Base-by-base conservation (phyloP, 2,888 invertebrate species). In the Oscheius sp. region DNA sequence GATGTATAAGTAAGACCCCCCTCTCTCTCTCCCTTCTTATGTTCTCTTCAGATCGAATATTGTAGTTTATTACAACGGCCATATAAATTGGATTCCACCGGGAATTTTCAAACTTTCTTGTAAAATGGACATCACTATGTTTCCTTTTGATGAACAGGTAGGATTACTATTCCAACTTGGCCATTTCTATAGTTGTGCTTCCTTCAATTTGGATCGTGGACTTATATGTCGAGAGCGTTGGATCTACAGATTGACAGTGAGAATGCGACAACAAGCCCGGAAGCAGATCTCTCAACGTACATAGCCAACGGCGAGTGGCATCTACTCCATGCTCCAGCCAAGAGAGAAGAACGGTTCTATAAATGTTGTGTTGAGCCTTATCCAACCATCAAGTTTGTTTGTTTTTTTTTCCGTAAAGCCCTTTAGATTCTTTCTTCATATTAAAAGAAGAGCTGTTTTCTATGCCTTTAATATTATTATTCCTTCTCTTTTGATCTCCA, bases 151-250 rank as follows among this genome's bases (percentile, higher is more conserved):
- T 48, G 78, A 79, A 48, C 81, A 81, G 64, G 50, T 58, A 48
- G 70, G 69, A 48, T 68, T 42, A 17, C 33, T 61, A n/a, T n/a
- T n/a, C n/a, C n/a, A n/a, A n/a, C n/a, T n/a, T n/a, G 29, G 23
- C 33, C 20, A 25, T 25, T 50, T 10, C 1, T 64, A 48, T 48
- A 63, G 57, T 74, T 73, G n/a, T 78, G 78, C 29, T 76, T 71
- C 39, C 67, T 83, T 71, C 75, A 84, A 90, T 97, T 97, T 88
- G 97, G 97, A 87, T 96, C 96, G 88, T 97, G 97, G 97, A 96
- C 96, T 80, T 96, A 96, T 89, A 95, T 95, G 89, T 96, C 95
- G 1, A 79, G 82, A 5, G 82, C 84, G 92, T 91, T 98, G 90
- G 95, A 97, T 90, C 91, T 98, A 87, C 72, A 78, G 55, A 46